Conservation (phyloP, 1,140 invertebrate genomes). For the Drosophila paulistorum region DNA sequence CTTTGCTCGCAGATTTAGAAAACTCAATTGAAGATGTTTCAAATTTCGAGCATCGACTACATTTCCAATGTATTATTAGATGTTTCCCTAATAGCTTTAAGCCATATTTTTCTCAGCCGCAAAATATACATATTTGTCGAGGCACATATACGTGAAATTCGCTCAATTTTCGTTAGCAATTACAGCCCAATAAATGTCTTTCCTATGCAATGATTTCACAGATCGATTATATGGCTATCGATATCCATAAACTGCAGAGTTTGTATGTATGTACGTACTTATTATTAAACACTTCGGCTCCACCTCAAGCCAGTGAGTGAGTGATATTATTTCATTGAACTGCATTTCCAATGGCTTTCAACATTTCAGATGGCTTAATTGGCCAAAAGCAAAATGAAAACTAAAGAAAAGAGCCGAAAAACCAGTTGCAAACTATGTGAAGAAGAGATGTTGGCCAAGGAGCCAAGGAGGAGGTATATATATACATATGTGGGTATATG, state of each 20-base stretch:
- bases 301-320: slow-evolving; percentile 16
- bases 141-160: not conserved
- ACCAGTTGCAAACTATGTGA: slow-evolving; percentile 53
- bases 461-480: not conserved
- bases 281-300: slow-evolving; percentile 25
- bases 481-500: not conserved
- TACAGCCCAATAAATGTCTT: slow-evolving; percentile 44
- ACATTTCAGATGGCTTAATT: slow-evolving; percentile 64
- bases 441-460: not conserved
- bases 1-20: too few relatives aligned
- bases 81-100: too few relatives aligned
- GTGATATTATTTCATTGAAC: slow-evolving; percentile 68
- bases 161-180: slow-evolving; percentile 8
- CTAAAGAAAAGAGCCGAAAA: slow-evolving; percentile 30
- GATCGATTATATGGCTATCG: slow-evolving; percentile 38
- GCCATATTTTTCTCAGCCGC: too few relatives aligned
- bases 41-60: too few relatives aligned
- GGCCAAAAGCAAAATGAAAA: slow-evolving; percentile 59
- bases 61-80: too few relatives aligned
- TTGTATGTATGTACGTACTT: slow-evolving; percentile 12
- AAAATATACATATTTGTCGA: too few relatives aligned
- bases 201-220: slow-evolving; percentile 39
- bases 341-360: slow-evolving; percentile 4
- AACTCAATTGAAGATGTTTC: too few relatives aligned
- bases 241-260: not conserved